These are phyloP conservation scores for Xylota segnis DNA, from an alignment of 2,888 invertebrate species.

Conservation along the genomic window DNA sequence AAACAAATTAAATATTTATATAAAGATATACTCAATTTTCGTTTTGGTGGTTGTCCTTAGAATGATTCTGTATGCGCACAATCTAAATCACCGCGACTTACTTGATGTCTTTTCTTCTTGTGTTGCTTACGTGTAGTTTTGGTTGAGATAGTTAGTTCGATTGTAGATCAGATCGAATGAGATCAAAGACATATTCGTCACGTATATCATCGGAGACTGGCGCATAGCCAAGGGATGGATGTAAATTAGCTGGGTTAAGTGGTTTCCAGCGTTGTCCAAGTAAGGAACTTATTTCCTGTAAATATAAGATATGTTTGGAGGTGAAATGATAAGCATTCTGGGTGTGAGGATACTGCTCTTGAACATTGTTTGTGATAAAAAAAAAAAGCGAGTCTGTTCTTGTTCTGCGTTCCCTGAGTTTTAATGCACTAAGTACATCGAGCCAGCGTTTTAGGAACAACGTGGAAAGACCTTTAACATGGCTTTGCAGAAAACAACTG, in stretches of 20 bases:
- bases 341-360: too few relatives aligned
- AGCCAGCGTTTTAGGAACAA: too few relatives aligned
- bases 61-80: constrained; percentile 32
- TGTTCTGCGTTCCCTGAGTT: too few relatives aligned
- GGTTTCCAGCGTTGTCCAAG: constrained; percentile 83
- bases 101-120: constrained; percentile 70
- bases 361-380: too few relatives aligned
- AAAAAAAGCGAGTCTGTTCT: too few relatives aligned
- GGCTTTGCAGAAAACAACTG: too few relatives aligned
- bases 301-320: neutral
- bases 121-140: constrained; percentile 40
- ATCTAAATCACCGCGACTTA: constrained; percentile 43
- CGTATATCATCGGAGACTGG: constrained; percentile 82
- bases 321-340: too few relatives aligned
- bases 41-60: constrained; percentile 37
- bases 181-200: constrained; percentile 83
- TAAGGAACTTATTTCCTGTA: constrained; percentile 82
- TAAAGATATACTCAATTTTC: constrained; percentile 34
- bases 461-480: too few relatives aligned
- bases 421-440: too few relatives aligned
- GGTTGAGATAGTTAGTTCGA: constrained; percentile 70
- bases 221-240: constrained; percentile 81
- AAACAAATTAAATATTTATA: constrained; percentile 20
- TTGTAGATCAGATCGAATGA: constrained; percentile 82
- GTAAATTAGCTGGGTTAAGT: constrained; percentile 80